Conservation (phyloP, 2,888 invertebrate species). For the Subacronicta megacephala region DNA sequence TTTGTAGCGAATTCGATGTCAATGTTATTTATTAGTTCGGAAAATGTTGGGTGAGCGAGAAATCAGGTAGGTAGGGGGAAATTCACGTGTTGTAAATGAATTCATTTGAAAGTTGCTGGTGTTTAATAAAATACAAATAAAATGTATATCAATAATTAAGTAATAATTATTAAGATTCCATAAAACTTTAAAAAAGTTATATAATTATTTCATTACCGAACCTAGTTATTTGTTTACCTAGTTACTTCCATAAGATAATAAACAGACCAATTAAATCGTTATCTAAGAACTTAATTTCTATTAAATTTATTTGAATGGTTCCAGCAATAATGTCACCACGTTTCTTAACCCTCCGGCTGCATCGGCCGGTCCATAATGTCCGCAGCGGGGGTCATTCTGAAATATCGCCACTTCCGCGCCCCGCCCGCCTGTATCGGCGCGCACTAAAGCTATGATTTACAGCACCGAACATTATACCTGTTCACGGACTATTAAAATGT, state of each 20-base stretch:
- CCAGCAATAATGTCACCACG: slow-evolving; percentile 15
- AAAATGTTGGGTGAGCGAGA: slow-evolving; percentile 19
- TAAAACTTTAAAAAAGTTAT: too few relatives aligned
- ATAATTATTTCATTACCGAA: too few relatives aligned
- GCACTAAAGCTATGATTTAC: slow-evolving; percentile 51
- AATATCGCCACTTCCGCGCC: slow-evolving; percentile 46
- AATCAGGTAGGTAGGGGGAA: slow-evolving; percentile 13
- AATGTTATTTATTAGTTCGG: slow-evolving; percentile 51
- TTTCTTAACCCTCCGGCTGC: slow-evolving; percentile 25
- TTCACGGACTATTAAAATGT: slow-evolving; percentile 40
- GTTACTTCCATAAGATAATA: neutral
- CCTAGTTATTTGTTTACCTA: too few relatives aligned
- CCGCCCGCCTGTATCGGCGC: slow-evolving; percentile 49
- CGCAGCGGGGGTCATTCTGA: slow-evolving; percentile 49
- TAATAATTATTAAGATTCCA: too few relatives aligned
- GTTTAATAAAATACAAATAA: too few relatives aligned
- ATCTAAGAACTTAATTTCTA: neutral
- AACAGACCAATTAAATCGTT: neutral
- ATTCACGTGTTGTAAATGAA: slow-evolving; percentile 4
- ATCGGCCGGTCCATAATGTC: slow-evolving; percentile 19
- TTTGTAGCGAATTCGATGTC: slow-evolving; percentile 49
- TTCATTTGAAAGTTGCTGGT: too few relatives aligned
- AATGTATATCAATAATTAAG: too few relatives aligned
- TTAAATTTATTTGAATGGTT: slow-evolving; percentile 5
- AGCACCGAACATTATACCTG: slow-evolving; percentile 38